phyloP scores from a whole-genome alignment of 2,113 vertebrate species.

The Stegastes partitus region DNA sequence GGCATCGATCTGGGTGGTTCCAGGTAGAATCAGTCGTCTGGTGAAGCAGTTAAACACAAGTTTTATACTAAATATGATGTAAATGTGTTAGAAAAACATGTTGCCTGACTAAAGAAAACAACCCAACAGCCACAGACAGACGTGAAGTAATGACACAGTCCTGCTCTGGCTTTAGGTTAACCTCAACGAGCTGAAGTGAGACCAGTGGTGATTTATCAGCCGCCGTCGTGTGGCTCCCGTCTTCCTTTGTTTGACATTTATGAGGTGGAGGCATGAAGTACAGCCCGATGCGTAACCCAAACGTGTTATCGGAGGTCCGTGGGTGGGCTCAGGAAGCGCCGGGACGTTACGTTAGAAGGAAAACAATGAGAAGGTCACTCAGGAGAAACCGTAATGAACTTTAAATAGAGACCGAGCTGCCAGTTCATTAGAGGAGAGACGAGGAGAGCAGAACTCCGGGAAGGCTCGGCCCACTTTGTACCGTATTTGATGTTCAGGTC shows the following conservation, averaged over 20 bases:
- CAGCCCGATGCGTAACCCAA: background rate
- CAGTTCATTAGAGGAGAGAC: conserved; percentile 10
- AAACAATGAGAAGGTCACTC: conserved; percentile 62
- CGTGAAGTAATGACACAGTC: background rate
- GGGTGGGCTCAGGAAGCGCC: conserved; percentile 61
- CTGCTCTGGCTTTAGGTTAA: background rate
- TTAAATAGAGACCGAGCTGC: conserved; percentile 43
- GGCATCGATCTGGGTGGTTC: too few species aligned
- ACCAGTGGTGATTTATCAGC: conserved; percentile 17
- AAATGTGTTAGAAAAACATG: too few species aligned
- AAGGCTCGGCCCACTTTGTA: background rate
- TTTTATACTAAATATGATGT: too few species aligned
- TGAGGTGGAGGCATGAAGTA: conserved; percentile 31
- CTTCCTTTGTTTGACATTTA: conserved; percentile 36
- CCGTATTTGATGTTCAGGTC: background rate
- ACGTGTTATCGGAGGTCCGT: conserved; percentile 52
- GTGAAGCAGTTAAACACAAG: too few species aligned
- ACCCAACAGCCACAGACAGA: background rate
- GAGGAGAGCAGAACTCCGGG: conserved; percentile 1
- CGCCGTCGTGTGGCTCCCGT: conserved; percentile 2
- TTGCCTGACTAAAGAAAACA: too few species aligned
- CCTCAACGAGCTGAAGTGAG: background rate
- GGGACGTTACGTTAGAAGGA: conserved; percentile 56
- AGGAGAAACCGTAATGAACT: conserved; percentile 42
- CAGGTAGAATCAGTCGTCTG: too few species aligned